phyloP scores from a whole-genome alignment of 2,113 vertebrate species.

The Orientallactaga bullata region DNA sequence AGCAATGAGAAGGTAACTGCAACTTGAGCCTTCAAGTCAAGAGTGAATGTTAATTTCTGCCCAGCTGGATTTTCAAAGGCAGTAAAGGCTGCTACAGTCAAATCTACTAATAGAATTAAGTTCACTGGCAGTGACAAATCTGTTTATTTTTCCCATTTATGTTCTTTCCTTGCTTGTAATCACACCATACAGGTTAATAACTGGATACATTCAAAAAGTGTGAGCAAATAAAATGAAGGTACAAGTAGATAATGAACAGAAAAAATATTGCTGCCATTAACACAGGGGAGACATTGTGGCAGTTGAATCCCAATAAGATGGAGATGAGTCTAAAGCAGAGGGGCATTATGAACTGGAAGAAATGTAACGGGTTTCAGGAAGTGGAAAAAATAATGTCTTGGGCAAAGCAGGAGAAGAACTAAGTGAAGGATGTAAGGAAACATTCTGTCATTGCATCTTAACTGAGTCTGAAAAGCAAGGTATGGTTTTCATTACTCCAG shows the following conservation, averaged over 20 bases:
- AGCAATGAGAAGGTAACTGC: no score
- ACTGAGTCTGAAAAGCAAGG: not conserved
- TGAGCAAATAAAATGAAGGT: not conserved
- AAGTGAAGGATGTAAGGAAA: not conserved
- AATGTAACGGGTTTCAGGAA: not conserved
- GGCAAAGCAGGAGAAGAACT: not conserved
- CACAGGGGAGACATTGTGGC: not conserved
- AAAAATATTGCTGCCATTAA: not conserved
- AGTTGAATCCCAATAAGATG: not conserved
- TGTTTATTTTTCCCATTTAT: not conserved
- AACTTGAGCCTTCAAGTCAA: not conserved
- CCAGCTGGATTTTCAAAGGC: not conserved
- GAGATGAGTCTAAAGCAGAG: not conserved
- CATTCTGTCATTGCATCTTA: not conserved
- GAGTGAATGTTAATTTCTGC: not conserved
- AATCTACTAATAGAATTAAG: not conserved
- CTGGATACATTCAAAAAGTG: not conserved
- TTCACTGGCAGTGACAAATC: not conserved
- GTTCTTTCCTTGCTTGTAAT: not conserved
- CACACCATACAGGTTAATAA: not conserved
- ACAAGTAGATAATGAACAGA: not conserved
- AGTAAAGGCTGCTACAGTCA: not conserved
- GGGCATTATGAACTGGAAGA: not conserved
- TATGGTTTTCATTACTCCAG: not conserved
- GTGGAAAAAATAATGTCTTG: not conserved